A percentile compares a stretch with the other conserved stretches of the same genome.
Conservation (phyloP, 2,888 invertebrate genomes). For the Blastobasis adustella region DNA sequence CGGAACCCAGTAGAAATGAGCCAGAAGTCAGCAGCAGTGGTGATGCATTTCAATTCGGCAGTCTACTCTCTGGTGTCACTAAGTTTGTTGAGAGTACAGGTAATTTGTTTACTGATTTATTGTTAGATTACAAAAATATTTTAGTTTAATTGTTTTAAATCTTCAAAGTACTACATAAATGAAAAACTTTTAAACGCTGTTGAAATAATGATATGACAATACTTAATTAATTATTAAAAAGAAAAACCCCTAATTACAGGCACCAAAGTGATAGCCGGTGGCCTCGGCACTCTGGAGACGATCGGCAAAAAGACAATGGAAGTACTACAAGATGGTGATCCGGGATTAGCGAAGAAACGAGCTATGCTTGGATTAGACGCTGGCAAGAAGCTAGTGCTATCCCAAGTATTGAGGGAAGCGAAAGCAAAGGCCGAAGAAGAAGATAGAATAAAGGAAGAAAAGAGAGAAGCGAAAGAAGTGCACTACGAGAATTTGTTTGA, state of each 20-base stretch:
- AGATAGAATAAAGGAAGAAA: slow-evolving; percentile 63
- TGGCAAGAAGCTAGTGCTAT: slow-evolving; percentile 78
- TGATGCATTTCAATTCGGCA: slow-evolving; percentile 74
- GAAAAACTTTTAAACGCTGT: no score
- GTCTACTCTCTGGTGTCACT: slow-evolving; percentile 79
- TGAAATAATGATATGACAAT: no score
- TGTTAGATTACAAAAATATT: not conserved
- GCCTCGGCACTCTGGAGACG: slow-evolving; percentile 91
- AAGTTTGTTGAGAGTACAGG: slow-evolving; percentile 82
- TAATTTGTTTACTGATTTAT: slow-evolving; percentile 15
- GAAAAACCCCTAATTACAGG: slow-evolving; percentile 43
- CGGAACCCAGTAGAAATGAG: slow-evolving; percentile 2
- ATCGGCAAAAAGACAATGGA: slow-evolving; percentile 97
- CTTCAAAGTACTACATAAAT: no score
- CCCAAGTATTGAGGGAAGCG: slow-evolving; percentile 80
- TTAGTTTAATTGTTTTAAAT: no score
- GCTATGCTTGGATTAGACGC: slow-evolving; percentile 77
- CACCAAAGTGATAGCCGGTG: slow-evolving; percentile 84
- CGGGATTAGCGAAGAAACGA: slow-evolving; percentile 86
- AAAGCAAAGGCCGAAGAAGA: slow-evolving; percentile 80
- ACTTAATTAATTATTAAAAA: no score
- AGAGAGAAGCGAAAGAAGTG: slow-evolving; percentile 65
- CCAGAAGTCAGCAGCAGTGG: slow-evolving; percentile 21
- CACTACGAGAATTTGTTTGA: slow-evolving; percentile 90
- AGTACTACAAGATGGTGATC: slow-evolving; percentile 93